These are phyloP conservation scores for Phataginus tricuspis DNA, from an alignment of 2,797 vertebrate species.

Conservation along the genomic window DNA sequence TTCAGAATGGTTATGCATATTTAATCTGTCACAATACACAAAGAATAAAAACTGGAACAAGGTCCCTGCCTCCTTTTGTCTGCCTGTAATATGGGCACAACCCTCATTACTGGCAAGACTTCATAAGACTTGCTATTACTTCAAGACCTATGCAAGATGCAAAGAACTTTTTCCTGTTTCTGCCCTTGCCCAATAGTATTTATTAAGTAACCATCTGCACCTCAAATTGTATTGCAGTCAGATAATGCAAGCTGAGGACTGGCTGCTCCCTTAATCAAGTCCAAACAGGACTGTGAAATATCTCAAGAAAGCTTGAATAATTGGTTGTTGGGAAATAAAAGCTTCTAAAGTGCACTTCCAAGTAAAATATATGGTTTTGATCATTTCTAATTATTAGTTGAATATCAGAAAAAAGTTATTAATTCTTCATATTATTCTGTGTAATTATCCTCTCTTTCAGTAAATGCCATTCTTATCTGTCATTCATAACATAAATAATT, in stretches of 20 bases:
- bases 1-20: background rate
- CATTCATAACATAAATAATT: background rate
- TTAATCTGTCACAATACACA: background rate
- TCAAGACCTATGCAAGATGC: background rate
- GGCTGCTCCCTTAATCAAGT: background rate
- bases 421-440: constrained; percentile 19
- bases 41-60: background rate
- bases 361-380: constrained; percentile 6
- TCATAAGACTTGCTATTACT: background rate
- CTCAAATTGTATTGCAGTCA: background rate
- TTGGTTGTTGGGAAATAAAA: background rate
- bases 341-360: constrained; percentile 3
- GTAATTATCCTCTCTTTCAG: background rate
- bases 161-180: background rate
- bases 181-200: background rate
- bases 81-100: rapidly evolving
- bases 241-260: background rate
- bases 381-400: constrained; percentile 25
- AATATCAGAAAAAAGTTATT: background rate
- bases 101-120: background rate
- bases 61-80: background rate
- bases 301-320: background rate
- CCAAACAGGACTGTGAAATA: constrained; percentile 11
- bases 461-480: background rate
- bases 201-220: constrained; percentile 14